These are phyloP conservation scores for Lepus oiostolus DNA, from an alignment of 2,797 vertebrate genomes.

Conservation along the genomic window DNA sequence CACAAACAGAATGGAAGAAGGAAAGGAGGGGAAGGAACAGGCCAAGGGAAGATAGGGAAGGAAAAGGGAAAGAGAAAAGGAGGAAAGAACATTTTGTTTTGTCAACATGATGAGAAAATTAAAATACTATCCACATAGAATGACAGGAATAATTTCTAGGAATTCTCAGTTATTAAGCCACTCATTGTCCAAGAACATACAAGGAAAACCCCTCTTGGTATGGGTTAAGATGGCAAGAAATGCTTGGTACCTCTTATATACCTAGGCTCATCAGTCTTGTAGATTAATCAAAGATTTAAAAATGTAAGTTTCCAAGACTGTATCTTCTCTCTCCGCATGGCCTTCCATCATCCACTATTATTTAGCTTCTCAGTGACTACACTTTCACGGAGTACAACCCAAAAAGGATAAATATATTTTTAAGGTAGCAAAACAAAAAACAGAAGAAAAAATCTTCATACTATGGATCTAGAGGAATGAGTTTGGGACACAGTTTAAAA, in stretches of 20 bases:
- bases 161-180: background rate
- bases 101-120: background rate
- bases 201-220: background rate
- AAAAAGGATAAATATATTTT: background rate
- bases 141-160: conserved; percentile 11
- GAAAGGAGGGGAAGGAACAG: no score
- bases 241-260: background rate
- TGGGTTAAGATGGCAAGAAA: background rate
- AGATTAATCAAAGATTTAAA: background rate
- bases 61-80: fast-evolving
- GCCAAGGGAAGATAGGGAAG: background rate
- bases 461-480: background rate
- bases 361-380: background rate
- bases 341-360: background rate
- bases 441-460: background rate
- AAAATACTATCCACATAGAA: background rate
- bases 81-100: background rate
- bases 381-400: background rate
- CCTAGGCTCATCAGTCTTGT: background rate
- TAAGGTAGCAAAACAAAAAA: background rate
- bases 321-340: background rate
- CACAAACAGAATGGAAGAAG: background rate
- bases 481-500: background rate
- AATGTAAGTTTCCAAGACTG: background rate
- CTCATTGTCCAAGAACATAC: background rate